phyloP scores from a whole-genome alignment of 1,140 invertebrate species.

The Pollicipes pollicipes region DNA sequence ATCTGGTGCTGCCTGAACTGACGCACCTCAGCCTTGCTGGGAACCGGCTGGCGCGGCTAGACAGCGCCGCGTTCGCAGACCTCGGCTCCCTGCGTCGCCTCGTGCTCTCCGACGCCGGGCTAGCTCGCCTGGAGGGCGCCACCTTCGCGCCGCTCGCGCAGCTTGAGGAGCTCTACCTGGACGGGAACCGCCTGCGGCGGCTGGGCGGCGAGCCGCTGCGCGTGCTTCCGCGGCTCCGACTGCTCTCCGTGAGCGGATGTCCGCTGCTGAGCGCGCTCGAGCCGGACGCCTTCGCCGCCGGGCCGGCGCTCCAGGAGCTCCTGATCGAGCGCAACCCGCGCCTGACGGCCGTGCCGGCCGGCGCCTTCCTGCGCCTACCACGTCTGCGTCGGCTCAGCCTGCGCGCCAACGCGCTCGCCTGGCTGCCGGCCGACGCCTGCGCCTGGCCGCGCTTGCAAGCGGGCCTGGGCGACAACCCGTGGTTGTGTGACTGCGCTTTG shows the following conservation, averaged over 20 bases:
- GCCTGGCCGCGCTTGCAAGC: slow-evolving; percentile 10
- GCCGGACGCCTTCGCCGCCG: not conserved
- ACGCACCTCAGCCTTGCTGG: not conserved
- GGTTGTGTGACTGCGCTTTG: slow-evolving; percentile 15
- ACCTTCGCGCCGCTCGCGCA: not conserved
- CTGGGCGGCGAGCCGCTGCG: not conserved
- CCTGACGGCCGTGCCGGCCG: not conserved
- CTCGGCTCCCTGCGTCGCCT: not conserved
- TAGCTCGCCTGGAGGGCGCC: not conserved
- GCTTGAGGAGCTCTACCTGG: not conserved
- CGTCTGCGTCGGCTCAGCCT: slow-evolving; percentile 12
- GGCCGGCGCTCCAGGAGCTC: not conserved
- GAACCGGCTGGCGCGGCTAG: slow-evolving; percentile 8
- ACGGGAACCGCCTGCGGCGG: not conserved
- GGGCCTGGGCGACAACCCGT: slow-evolving; percentile 16
- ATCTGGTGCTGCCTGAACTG: not conserved
- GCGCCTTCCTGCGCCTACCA: not conserved
- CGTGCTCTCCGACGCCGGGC: not conserved
- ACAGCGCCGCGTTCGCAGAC: not conserved
- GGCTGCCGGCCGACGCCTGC: slow-evolving; percentile 9
- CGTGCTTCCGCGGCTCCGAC: not conserved
- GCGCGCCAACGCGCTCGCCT: slow-evolving; percentile 12
- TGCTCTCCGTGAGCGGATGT: not conserved
- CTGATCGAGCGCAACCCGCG: not conserved
- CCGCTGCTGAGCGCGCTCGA: not conserved